phyloP scores from a whole-genome alignment of 1,140 invertebrate genomes.

The Diuraphis noxia region DNA sequence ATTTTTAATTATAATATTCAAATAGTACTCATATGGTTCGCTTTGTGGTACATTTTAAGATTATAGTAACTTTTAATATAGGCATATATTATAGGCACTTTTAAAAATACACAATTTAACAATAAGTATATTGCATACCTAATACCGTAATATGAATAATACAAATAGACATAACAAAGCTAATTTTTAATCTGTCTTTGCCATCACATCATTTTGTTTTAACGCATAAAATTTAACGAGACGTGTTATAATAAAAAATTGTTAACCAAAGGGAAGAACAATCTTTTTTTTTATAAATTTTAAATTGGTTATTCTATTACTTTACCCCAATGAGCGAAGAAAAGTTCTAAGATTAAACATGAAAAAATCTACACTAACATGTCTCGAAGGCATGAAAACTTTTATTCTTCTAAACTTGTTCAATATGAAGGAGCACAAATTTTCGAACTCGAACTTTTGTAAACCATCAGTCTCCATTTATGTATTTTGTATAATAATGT shows the following conservation, averaged over 20 bases:
- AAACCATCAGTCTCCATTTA: conserved; percentile 29
- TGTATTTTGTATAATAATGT: conserved; percentile 36
- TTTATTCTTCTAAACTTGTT: conserved; percentile 45
- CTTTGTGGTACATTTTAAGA: background rate
- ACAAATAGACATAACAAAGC: background rate
- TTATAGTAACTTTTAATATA: background rate
- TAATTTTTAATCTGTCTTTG: background rate
- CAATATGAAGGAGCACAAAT: conserved; percentile 9
- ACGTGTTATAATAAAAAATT: background rate
- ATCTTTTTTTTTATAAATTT: conserved; percentile 3
- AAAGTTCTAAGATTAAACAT: conserved; percentile 33
- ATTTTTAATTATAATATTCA: background rate
- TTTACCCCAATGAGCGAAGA: background rate
- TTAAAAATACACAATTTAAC: background rate
- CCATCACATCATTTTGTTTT: background rate
- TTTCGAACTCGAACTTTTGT: conserved; percentile 7
- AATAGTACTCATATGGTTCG: background rate
- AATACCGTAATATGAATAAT: background rate
- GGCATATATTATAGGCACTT: too few species aligned
- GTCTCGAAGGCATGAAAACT: conserved; percentile 30
- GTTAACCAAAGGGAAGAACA: background rate
- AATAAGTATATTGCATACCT: background rate
- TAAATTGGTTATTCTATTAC: conserved; percentile 28
- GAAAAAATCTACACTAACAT: conserved; percentile 27
- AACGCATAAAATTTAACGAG: background rate